A percentile compares a stretch with the other conserved stretches of the same genome.
Conservation (phyloP, 2,888 invertebrate species). For the Hyles lineata region DNA sequence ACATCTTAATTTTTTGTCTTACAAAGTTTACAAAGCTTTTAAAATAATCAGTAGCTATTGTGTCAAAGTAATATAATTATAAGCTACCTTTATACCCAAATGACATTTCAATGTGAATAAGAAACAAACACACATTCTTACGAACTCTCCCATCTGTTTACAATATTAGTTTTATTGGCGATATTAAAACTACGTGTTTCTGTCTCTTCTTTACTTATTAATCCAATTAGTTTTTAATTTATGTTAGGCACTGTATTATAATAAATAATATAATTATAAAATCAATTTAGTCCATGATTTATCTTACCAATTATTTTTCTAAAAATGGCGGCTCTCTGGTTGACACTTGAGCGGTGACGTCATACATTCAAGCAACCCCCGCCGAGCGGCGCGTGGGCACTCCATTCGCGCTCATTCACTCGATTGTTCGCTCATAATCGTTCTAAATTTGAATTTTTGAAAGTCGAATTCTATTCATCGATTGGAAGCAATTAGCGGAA, state of each 20-base stretch:
- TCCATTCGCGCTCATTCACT: constrained; percentile 54
- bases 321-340: background rate
- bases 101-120: too few relatives aligned
- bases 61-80: too few relatives aligned
- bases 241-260: too few relatives aligned
- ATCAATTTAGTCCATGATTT: background rate
- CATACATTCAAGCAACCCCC: constrained; percentile 49
- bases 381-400: constrained; percentile 68
- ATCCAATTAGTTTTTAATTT: too few relatives aligned
- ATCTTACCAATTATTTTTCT: constrained; percentile 23
- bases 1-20: too few relatives aligned
- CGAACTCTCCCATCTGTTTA: background rate
- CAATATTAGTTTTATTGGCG: background rate
- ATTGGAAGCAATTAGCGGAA: constrained; percentile 23
- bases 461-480: constrained; percentile 26
- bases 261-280: background rate
- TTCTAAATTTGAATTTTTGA: constrained; percentile 61
- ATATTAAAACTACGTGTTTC: too few relatives aligned
- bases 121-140: too few relatives aligned
- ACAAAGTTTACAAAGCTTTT: too few relatives aligned
- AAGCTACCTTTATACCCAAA: too few relatives aligned
- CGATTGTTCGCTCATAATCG: constrained; percentile 72
- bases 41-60: too few relatives aligned
- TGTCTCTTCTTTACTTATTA: too few relatives aligned
- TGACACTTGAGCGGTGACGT: constrained; percentile 26